Percentiles rank a stretch among this genome's conserved stretches.
These are phyloP conservation scores for Cydia strobilella DNA, from an alignment of 1,140 invertebrate genomes.

Conservation along the genomic window DNA sequence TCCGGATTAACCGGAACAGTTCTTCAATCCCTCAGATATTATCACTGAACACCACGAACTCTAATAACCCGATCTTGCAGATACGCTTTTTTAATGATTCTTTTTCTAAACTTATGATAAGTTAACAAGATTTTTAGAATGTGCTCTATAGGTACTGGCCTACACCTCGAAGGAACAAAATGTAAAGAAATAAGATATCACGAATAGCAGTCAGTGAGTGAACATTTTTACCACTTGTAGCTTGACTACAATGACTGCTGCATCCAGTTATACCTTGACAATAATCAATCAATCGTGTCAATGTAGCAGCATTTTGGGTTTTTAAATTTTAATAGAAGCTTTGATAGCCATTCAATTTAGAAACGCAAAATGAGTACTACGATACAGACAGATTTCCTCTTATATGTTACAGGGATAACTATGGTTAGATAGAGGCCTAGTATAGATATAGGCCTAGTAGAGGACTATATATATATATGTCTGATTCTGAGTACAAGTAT, in stretches of 20 bases:
- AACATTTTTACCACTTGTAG: background rate
- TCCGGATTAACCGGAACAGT: slow-evolving; percentile 14
- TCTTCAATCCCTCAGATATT: slow-evolving; percentile 11
- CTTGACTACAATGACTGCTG: background rate
- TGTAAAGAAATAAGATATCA: no score
- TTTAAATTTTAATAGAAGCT: no score
- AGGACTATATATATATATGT: no score
- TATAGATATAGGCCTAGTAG: background rate
- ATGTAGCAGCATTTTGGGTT: background rate
- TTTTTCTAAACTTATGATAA: background rate
- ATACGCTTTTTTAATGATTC: background rate
- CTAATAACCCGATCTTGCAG: background rate
- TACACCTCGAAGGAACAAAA: no score
- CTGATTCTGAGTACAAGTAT: background rate
- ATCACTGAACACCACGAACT: background rate
- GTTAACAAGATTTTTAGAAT: background rate
- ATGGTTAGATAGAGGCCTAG: background rate
- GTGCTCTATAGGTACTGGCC: background rate
- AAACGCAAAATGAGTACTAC: no score
- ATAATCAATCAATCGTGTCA: no score
- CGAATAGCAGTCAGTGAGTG: no score
- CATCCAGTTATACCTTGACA: no score
- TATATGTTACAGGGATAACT: background rate
- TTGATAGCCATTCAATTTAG: no score
- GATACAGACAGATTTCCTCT: no score